phyloP scores from a whole-genome alignment of 2,113 vertebrate species.

The Gymnarchus niloticus region DNA sequence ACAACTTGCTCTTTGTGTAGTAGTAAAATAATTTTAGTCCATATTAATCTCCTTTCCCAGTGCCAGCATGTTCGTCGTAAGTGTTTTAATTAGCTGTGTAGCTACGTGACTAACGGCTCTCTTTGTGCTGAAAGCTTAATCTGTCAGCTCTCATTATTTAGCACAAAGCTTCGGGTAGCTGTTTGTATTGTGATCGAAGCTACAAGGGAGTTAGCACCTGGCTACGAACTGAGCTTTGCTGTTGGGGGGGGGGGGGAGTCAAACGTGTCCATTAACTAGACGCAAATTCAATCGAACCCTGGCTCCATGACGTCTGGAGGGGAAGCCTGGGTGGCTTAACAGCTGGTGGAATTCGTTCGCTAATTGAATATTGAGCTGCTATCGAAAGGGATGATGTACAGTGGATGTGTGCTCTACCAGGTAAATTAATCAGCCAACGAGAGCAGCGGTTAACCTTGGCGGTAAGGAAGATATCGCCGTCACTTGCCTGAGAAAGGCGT shows the following conservation, averaged over 20 bases:
- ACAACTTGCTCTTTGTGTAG: slow-evolving; percentile 17
- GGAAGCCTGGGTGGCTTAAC: background rate
- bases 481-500: background rate
- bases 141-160: slow-evolving; percentile 4
- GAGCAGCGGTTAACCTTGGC: background rate
- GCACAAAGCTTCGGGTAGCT: background rate
- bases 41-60: slow-evolving; percentile 3
- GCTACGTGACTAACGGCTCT: background rate
- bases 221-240: background rate
- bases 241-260: background rate
- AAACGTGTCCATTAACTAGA: background rate
- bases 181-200: background rate
- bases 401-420: background rate
- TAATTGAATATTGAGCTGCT: background rate
- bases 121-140: background rate
- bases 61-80: background rate
- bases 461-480: background rate
- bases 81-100: slow-evolving; percentile 12
- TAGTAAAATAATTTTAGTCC: slow-evolving; percentile 11
- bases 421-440: background rate
- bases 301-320: background rate
- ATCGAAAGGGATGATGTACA: background rate
- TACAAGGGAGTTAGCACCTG: background rate
- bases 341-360: background rate
- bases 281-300: background rate